Evolutionary conservation across 2,797 vertebrate species (phyloP).

Genomic region (Anguilla marmorata): DNA sequence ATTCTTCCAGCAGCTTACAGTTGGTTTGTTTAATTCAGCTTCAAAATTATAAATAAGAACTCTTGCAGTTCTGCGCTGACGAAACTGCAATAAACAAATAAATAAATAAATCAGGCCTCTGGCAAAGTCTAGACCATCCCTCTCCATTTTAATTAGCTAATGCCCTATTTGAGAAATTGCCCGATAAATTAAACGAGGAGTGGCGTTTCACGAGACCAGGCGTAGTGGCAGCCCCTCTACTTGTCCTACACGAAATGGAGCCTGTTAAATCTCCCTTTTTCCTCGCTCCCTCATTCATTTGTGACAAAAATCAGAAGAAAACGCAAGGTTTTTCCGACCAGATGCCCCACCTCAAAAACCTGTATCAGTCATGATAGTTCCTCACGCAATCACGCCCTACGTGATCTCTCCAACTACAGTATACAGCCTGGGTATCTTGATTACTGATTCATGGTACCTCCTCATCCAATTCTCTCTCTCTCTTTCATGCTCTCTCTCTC

Average conservation of each 20-base stretch:
- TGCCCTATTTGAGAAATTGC: conserved; percentile 4
- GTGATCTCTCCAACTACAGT: not conserved
- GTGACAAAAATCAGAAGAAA: not conserved
- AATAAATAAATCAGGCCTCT: not conserved
- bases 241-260: not conserved
- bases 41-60: not conserved
- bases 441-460: not conserved
- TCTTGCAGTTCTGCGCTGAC: not conserved
- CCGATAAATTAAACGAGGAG: not conserved
- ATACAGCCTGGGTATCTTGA: not conserved
- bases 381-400: not conserved
- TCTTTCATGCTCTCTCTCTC: not conserved
- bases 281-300: not conserved
- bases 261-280: not conserved
- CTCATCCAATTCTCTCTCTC: not conserved
- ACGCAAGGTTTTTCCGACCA: not conserved
- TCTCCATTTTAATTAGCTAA: conserved; percentile 11
- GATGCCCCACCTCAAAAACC: not conserved
- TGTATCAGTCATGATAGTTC: not conserved
- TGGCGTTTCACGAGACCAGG: not conserved
- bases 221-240: not conserved
- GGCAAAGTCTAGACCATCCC: not conserved
- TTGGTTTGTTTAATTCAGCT: not conserved
- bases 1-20: not conserved
- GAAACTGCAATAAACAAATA: not conserved